Evolutionary conservation across 2,888 invertebrate genomes (phyloP).

Genomic region (Cephus pulcher): DNA sequence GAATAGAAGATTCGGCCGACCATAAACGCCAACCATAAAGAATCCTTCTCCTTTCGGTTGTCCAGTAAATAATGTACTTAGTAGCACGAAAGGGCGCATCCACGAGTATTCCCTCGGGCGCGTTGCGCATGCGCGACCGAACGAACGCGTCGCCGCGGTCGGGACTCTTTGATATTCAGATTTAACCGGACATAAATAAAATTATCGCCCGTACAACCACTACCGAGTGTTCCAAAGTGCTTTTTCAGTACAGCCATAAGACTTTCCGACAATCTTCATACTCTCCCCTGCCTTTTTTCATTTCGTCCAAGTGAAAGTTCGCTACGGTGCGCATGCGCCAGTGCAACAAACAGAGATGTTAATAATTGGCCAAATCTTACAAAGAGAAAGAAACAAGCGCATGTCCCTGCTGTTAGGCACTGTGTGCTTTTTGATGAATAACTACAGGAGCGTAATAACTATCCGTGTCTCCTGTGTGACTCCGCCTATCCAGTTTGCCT

Average conservation of each 20-base stretch:
- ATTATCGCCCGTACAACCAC: slow-evolving; percentile 15
- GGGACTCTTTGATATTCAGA: slow-evolving; percentile 25
- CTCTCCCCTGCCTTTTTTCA: not conserved
- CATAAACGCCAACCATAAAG: slow-evolving; percentile 5
- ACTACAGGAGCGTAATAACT: slow-evolving; percentile 40
- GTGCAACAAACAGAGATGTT: not conserved
- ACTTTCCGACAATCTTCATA: not conserved
- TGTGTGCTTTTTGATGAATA: slow-evolving; percentile 44
- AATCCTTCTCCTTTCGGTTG: slow-evolving; percentile 1
- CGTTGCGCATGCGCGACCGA: slow-evolving; percentile 11
- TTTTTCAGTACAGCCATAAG: not conserved
- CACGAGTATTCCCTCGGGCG: not conserved
- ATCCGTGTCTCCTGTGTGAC: slow-evolving; percentile 38
- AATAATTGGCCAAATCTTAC: not conserved
- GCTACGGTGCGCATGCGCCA: not conserved
- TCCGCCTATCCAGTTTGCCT: slow-evolving; percentile 53
- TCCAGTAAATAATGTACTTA: slow-evolving; percentile 6
- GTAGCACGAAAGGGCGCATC: not conserved
- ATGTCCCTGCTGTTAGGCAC: not conserved
- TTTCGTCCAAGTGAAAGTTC: not conserved
- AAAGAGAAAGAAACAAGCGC: not conserved
- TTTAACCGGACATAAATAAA: slow-evolving; percentile 20
- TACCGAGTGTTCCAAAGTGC: not conserved
- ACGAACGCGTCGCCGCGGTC: not conserved
- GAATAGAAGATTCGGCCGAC: not conserved